phyloP scores from a whole-genome alignment of 2,888 invertebrate species.

The Oligia fasciuncula region DNA sequence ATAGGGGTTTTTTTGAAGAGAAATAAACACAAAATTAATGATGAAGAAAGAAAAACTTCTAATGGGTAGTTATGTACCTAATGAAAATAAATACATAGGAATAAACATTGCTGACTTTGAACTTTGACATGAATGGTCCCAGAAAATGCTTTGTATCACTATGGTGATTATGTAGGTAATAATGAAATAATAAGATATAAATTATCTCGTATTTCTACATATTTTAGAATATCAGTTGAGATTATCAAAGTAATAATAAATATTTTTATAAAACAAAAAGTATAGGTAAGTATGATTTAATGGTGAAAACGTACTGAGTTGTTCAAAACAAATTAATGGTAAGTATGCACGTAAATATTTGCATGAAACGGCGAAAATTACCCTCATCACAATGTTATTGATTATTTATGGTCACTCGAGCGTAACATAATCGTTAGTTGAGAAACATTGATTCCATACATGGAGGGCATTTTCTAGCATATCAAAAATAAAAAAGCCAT shows the following conservation, averaged over 20 bases:
- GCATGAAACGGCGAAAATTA: conserved; percentile 61
- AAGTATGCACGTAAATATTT: conserved; percentile 59
- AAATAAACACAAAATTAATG: conserved; percentile 2
- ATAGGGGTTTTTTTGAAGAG: neutral
- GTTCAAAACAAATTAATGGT: conserved; percentile 36
- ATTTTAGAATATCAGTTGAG: neutral
- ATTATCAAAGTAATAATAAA: conserved; percentile 15
- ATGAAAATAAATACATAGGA: conserved; percentile 29
- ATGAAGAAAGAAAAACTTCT: neutral
- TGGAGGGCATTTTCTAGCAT: conserved; percentile 68
- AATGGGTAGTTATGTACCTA: neutral
- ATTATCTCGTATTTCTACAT: neutral
- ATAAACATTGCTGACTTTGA: conserved; percentile 51
- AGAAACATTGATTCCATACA: conserved; percentile 61
- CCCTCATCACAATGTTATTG: conserved; percentile 70
- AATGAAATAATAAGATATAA: conserved; percentile 28
- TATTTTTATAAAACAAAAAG: conserved; percentile 30
- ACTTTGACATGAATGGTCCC: conserved; percentile 37
- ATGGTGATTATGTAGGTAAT: conserved; percentile 15
- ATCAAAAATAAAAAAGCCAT: conserved; percentile 83
- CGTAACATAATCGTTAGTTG: conserved; percentile 64
- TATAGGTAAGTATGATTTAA: conserved; percentile 23
- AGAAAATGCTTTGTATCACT: conserved; percentile 12
- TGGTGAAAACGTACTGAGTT: conserved; percentile 41
- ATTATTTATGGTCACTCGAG: conserved; percentile 74